A percentile compares a stretch with the other conserved stretches of the same genome.
Conservation (phyloP, 2,888 invertebrate species). For the Spisula solida region DNA sequence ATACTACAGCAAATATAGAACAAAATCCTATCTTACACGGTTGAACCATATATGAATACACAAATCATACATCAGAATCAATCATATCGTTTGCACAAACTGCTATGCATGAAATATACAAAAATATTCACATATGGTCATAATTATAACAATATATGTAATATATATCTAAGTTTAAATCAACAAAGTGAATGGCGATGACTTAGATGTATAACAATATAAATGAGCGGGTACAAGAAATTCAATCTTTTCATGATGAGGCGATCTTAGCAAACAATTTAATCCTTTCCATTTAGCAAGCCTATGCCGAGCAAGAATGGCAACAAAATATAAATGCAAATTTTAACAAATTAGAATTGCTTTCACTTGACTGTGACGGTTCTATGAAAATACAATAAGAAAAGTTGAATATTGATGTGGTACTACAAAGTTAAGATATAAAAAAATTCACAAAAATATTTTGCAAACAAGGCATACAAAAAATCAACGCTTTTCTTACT, state of each 20-base stretch:
- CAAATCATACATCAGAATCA: slow-evolving; percentile 44
- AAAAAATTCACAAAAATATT: slow-evolving; percentile 27
- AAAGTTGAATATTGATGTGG: neutral
- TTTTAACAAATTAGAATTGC: neutral
- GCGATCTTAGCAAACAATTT: neutral
- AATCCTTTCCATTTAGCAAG: neutral
- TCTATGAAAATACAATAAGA: neutral
- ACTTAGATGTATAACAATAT: slow-evolving; percentile 50
- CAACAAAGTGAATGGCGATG: slow-evolving; percentile 52
- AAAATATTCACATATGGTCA: slow-evolving; percentile 68
- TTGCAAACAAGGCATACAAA: slow-evolving; percentile 25
- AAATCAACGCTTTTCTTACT: slow-evolving; percentile 4
- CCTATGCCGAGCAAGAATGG: slow-evolving; percentile 30
- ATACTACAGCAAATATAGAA: slow-evolving; percentile 67
- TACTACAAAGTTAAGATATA: slow-evolving; percentile 12
- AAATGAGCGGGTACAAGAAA: slow-evolving; percentile 43
- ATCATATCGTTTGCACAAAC: slow-evolving; percentile 37
- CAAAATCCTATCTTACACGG: slow-evolving; percentile 43
- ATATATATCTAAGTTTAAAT: slow-evolving; percentile 51
- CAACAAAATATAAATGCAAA: slow-evolving; percentile 49
- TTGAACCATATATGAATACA: slow-evolving; percentile 57
- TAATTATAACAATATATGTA: slow-evolving; percentile 34
- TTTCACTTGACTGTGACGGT: neutral
- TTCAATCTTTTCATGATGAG: neutral
- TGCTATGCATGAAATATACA: slow-evolving; percentile 46